Conservation (phyloP, 2,888 invertebrate genomes). For the Ptilodon capucinus region DNA sequence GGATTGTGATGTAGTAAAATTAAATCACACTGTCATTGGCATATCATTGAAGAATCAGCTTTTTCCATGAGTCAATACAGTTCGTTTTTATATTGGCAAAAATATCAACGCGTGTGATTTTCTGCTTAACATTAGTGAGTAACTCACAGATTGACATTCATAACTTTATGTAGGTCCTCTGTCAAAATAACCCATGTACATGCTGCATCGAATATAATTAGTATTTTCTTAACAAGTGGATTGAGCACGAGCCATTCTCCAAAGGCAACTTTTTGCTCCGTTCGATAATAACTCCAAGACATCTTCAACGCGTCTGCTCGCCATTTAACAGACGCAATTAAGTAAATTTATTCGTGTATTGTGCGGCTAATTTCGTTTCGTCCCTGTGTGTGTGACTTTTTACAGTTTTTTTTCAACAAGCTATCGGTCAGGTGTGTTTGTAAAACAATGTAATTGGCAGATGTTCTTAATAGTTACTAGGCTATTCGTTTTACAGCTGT, state of each 20-base stretch:
- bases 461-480: constrained; percentile 25
- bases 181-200: constrained; percentile 8
- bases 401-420: constrained; percentile 27
- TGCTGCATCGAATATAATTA: constrained; percentile 36
- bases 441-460: constrained; percentile 21
- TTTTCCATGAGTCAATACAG: too few species aligned
- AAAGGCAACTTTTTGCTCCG: constrained; percentile 30
- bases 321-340: constrained; percentile 41
- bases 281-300: constrained; percentile 34
- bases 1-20: too few species aligned
- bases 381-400: constrained; percentile 24
- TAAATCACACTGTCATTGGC: too few species aligned
- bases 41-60: too few species aligned
- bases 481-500: constrained; percentile 22
- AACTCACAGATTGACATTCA: neutral
- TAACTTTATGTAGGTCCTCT: neutral
- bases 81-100: too few species aligned
- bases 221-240: constrained; percentile 30
- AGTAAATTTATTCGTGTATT: constrained; percentile 36
- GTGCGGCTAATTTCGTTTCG: constrained; percentile 26
- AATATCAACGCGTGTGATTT: too few species aligned
- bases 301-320: constrained; percentile 31
- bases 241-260: constrained; percentile 33
- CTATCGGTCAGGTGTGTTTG: constrained; percentile 23
- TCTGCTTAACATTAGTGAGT: too few species aligned